A percentile compares a stretch with the other conserved stretches of the same genome.
Conservation (phyloP, 2,113 vertebrate genomes). For the Gracilinanus agilis region DNA sequence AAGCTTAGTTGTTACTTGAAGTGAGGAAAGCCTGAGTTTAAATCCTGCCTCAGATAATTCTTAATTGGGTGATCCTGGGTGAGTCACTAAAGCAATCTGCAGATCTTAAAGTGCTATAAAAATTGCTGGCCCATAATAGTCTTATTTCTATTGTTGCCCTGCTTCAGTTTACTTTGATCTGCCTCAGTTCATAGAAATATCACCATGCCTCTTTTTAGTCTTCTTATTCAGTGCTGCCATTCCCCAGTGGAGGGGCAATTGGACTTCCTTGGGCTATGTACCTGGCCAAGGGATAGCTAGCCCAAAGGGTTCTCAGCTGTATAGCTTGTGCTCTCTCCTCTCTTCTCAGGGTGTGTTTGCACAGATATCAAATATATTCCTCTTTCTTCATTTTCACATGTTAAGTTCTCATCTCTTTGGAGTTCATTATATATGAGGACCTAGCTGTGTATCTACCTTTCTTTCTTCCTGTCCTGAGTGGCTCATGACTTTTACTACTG, state of each 20-base stretch:
- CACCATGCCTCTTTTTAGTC: too few relatives aligned
- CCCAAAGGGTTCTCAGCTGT: not conserved
- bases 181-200: not conserved
- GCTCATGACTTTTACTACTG: not conserved
- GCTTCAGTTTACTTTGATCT: not conserved
- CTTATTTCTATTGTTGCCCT: not conserved
- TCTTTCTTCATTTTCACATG: not conserved
- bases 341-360: not conserved
- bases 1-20: not conserved
- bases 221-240: too few relatives aligned
- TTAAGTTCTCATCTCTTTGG: not conserved
- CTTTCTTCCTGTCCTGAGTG: too few relatives aligned
- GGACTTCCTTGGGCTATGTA: not conserved
- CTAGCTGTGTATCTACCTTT: too few relatives aligned
- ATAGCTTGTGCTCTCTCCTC: not conserved
- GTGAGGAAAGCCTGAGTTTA: not conserved
- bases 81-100: too few relatives aligned
- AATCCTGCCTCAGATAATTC: not conserved
- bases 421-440: not conserved
- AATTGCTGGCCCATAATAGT: not conserved
- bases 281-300: not conserved
- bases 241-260: not conserved
- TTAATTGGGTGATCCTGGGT: not conserved
- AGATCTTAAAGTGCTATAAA: not conserved
- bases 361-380: not conserved